Evolutionary conservation across 2,888 invertebrate genomes (phyloP).

Genomic region (Tyria jacobaeae): DNA sequence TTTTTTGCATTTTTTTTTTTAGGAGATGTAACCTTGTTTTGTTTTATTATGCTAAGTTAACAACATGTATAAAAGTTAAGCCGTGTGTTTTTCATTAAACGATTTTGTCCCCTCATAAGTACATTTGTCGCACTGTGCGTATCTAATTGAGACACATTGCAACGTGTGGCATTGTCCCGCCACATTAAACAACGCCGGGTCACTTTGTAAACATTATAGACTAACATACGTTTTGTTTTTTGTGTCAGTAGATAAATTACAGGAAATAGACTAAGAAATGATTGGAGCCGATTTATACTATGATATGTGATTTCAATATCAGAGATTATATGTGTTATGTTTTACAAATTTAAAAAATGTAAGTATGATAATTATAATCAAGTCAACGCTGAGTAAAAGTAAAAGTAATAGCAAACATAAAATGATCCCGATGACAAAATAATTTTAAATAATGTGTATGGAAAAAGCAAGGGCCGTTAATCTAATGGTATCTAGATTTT

Average conservation of each 20-base stretch:
- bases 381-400: not conserved
- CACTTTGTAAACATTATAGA: conserved; percentile 38
- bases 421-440: no score
- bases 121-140: conserved; percentile 62
- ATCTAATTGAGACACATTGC: conserved; percentile 80
- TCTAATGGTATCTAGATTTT: conserved; percentile 15
- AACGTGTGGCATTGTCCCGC: conserved; percentile 57
- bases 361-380: no score
- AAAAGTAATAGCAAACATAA: no score
- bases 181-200: conserved; percentile 62
- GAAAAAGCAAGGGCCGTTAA: not conserved
- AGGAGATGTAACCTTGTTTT: not conserved
- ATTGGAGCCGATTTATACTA: not conserved
- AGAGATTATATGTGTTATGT: not conserved
- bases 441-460: no score
- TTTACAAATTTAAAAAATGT: not conserved
- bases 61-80: conserved; percentile 9
- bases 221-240: conserved; percentile 17
- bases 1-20: not conserved
- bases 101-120: conserved; percentile 56
- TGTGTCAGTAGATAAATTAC: conserved; percentile 11
- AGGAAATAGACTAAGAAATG: conserved; percentile 7
- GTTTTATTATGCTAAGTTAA: not conserved
- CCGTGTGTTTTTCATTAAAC: conserved; percentile 23
- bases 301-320: no score